phyloP scores from a whole-genome alignment of 2,797 vertebrate species.

The Sphaeramia orbicularis region DNA sequence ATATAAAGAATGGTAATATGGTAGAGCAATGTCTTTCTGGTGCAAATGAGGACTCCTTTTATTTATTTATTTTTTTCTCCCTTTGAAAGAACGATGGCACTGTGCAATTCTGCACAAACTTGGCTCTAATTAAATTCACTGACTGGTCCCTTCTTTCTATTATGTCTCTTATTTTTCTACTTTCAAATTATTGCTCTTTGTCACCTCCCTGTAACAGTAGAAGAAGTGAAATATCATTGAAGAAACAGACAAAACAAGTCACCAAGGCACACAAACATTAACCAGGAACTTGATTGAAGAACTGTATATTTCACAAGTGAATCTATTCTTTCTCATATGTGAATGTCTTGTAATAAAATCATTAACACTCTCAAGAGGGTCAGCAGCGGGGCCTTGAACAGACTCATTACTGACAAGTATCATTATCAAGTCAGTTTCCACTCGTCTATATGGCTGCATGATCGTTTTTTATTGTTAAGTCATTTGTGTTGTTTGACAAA shows the following conservation, averaged over 20 bases:
- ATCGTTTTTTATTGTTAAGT: no score
- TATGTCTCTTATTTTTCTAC: constrained; percentile 35
- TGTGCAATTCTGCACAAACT: constrained; percentile 21
- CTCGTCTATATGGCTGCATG: no score
- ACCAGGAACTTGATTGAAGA: no score
- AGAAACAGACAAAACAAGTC: not conserved
- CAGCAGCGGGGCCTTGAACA: no score
- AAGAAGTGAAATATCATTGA: constrained; percentile 20
- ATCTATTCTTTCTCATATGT: no score
- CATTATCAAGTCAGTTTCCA: no score
- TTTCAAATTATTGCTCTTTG: constrained; percentile 33
- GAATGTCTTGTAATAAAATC: no score
- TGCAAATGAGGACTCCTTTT: constrained; percentile 54
- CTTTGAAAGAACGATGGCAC: constrained; percentile 22
- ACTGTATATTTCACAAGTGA: no score
- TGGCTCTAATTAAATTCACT: constrained; percentile 60
- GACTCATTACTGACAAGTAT: no score
- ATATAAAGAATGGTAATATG: constrained; percentile 42
- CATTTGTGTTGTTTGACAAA: no score
- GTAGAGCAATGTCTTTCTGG: constrained; percentile 42
- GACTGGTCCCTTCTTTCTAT: constrained; percentile 16
- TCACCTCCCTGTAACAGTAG: constrained; percentile 10
- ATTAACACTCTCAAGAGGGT: no score
- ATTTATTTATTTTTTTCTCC: constrained; percentile 9
- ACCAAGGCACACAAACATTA: no score